Evolutionary conservation across 2,888 invertebrate genomes (phyloP).

Genomic region (Apotomis turbidana): DNA sequence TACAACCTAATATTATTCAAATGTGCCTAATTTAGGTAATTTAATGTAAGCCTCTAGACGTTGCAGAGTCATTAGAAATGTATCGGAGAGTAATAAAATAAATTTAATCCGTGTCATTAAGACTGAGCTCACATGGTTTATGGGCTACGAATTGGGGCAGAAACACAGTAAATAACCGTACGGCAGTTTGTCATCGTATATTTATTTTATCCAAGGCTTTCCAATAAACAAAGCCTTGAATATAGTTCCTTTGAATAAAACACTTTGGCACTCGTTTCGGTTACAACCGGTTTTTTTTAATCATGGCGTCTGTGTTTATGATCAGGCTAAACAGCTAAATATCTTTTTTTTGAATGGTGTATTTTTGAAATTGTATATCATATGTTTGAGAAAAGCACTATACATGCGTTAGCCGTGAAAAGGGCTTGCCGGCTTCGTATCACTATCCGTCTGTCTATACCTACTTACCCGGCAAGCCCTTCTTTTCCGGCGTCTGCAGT

Average conservation of each 20-base stretch:
- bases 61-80: constrained; percentile 34
- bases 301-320: too few species aligned
- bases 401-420: too few species aligned
- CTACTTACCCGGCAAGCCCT: too few species aligned
- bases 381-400: too few species aligned
- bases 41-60: constrained; percentile 14
- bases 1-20: constrained; percentile 9
- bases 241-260: background rate
- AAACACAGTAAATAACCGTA: constrained; percentile 23
- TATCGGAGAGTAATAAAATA: constrained; percentile 39
- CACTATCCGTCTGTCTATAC: too few species aligned
- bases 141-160: constrained; percentile 35
- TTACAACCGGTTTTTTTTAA: background rate
- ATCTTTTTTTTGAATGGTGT: too few species aligned
- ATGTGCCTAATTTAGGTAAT: constrained; percentile 9
- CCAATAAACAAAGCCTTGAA: background rate
- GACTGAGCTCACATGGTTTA: constrained; percentile 40
- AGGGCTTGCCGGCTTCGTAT: too few species aligned
- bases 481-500: too few species aligned
- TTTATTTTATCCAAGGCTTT: constrained; percentile 5
- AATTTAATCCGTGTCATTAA: constrained; percentile 41
- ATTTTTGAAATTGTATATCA: too few species aligned
- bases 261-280: background rate
- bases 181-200: constrained; percentile 6
- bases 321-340: too few species aligned